These are phyloP conservation scores for Hirtodrosophila trivittata DNA, from an alignment of 2,888 invertebrate genomes.

Conservation along the genomic window DNA sequence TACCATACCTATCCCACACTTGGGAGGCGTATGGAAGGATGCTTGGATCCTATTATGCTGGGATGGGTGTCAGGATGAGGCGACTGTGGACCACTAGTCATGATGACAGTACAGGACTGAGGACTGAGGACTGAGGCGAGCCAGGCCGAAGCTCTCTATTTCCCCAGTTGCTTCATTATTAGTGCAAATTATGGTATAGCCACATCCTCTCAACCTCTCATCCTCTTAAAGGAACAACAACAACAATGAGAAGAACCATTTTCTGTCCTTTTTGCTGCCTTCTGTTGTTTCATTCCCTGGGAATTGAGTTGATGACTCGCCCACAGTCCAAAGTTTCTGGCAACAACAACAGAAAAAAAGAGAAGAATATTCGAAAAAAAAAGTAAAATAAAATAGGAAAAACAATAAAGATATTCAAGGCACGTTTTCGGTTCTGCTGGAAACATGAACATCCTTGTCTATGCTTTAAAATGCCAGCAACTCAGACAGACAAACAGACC, in stretches of 20 bases:
- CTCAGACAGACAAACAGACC: conserved; percentile 34
- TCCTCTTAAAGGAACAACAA: conserved; percentile 11
- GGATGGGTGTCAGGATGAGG: conserved; percentile 3
- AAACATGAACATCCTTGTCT: conserved; percentile 54
- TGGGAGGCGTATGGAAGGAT: not conserved
- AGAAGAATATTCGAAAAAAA: conserved; percentile 6
- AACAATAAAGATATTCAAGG: conserved; percentile 50
- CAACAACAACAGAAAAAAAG: conserved; percentile 23
- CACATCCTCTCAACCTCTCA: conserved; percentile 2
- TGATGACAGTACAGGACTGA: conserved; percentile 36
- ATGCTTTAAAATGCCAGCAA: conserved; percentile 44
- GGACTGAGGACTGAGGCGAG: too few species aligned
- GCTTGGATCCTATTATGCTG: too few species aligned
- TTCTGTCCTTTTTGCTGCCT: conserved; percentile 47
- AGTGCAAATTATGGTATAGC: conserved; percentile 61
- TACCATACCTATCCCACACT: conserved; percentile 46
- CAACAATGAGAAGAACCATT: not conserved
- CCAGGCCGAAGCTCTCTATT: conserved; percentile 38
- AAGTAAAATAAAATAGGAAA: conserved; percentile 8
- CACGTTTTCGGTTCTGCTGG: conserved; percentile 47
- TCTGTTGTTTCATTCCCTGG: conserved; percentile 47
- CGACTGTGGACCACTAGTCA: conserved; percentile 34
- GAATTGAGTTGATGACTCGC: conserved; percentile 57
- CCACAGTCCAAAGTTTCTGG: conserved; percentile 26
- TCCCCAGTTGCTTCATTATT: conserved; percentile 65